A percentile compares a stretch with the other conserved stretches of the same genome.
phyloP scores from a whole-genome alignment of 1,140 invertebrate genomes.

The Lordiphosa collinella region DNA sequence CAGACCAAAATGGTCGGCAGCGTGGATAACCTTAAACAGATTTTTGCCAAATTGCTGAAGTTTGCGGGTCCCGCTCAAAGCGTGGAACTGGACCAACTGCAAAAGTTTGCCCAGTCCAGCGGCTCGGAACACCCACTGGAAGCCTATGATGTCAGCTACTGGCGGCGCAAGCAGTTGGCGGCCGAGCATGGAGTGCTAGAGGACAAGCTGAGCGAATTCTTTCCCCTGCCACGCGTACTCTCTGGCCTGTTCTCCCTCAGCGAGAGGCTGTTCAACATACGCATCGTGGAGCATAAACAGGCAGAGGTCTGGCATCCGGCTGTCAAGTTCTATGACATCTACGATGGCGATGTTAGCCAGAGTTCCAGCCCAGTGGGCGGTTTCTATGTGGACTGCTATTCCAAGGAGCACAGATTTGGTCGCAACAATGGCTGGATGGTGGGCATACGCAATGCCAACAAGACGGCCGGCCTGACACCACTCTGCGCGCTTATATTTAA shows the following conservation, averaged over 20 bases:
- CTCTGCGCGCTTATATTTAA: slow-evolving; percentile 91
- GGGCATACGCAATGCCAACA: slow-evolving; percentile 85
- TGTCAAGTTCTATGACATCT: slow-evolving; percentile 91
- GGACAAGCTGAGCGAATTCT: slow-evolving; percentile 88
- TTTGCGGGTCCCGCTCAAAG: slow-evolving; percentile 87
- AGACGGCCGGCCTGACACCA: slow-evolving; percentile 83
- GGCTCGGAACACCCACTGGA: slow-evolving; percentile 87
- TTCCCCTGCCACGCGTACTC: slow-evolving; percentile 89
- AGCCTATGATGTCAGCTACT: slow-evolving; percentile 93
- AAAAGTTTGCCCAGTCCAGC: slow-evolving; percentile 87
- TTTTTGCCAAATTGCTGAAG: slow-evolving; percentile 86
- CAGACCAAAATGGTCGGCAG: slow-evolving; percentile 95
- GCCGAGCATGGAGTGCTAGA: slow-evolving; percentile 86
- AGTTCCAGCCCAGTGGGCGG: slow-evolving; percentile 85
- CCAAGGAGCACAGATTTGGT: slow-evolving; percentile 82
- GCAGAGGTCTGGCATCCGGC: slow-evolving; percentile 90
- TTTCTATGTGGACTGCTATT: slow-evolving; percentile 92
- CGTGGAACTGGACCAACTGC: slow-evolving; percentile 86
- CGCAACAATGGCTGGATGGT: slow-evolving; percentile 86
- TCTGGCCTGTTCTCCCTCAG: slow-evolving; percentile 87
- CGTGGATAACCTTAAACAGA: slow-evolving; percentile 87
- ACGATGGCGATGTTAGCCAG: slow-evolving; percentile 83
- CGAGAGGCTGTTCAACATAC: slow-evolving; percentile 90
- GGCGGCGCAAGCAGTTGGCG: slow-evolving; percentile 86
- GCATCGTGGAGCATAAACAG: slow-evolving; percentile 86